These are phyloP conservation scores for Ranitomeya imitator DNA, from an alignment of 2,113 vertebrate species.

Conservation along the genomic window DNA sequence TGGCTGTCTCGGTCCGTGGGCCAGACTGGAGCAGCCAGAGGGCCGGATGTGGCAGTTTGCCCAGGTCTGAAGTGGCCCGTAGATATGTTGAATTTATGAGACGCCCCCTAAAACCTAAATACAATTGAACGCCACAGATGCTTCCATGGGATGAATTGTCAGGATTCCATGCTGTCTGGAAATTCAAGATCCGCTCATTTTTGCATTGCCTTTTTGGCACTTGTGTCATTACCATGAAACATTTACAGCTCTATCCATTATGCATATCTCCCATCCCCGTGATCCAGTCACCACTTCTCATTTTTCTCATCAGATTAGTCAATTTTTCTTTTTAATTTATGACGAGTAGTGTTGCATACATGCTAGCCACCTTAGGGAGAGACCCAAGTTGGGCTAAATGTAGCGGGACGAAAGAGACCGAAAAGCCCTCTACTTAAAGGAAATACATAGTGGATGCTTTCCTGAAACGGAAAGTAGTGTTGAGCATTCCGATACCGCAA, in stretches of 20 bases:
- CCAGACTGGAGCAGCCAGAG: too few relatives aligned
- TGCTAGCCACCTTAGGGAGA: too few relatives aligned
- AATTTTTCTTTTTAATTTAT: slow-evolving; percentile 53
- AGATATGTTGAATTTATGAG: not conserved
- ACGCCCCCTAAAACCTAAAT: not conserved
- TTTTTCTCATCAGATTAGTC: slow-evolving; percentile 47
- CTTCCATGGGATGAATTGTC: not conserved
- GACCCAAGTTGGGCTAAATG: too few relatives aligned
- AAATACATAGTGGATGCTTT: too few relatives aligned
- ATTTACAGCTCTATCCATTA: slow-evolving; percentile 50
- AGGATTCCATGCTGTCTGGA: slow-evolving; percentile 3
- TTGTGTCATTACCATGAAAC: slow-evolving; percentile 51
- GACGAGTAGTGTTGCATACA: too few relatives aligned
- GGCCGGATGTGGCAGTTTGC: too few relatives aligned
- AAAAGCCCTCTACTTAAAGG: too few relatives aligned
- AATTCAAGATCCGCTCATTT: slow-evolving; percentile 20
- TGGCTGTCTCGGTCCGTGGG: too few relatives aligned
- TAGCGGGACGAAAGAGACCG: too few relatives aligned
- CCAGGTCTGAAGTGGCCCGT: not conserved
- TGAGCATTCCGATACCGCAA: too few relatives aligned
- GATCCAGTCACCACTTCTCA: slow-evolving; percentile 36
- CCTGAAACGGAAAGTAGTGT: too few relatives aligned
- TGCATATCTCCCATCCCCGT: slow-evolving; percentile 42
- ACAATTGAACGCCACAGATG: too few relatives aligned
- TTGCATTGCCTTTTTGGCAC: slow-evolving; percentile 40